Percentiles rank a stretch among this genome's conserved stretches.
Evolutionary conservation across 2,888 invertebrate species (phyloP).

Genomic region (Globia sparganii): DNA sequence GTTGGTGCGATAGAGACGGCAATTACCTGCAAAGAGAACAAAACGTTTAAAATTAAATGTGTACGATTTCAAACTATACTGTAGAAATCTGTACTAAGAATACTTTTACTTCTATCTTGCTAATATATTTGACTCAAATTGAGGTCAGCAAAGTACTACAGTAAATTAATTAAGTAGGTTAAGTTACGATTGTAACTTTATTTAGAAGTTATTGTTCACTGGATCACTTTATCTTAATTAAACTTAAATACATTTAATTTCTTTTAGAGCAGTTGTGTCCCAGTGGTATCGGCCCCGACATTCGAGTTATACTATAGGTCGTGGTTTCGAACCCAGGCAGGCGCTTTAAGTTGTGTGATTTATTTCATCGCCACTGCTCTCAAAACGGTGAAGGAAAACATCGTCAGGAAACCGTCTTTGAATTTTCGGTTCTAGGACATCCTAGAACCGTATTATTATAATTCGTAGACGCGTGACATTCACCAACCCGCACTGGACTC

Average conservation of each 20-base stretch:
- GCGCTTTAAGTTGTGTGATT: too few relatives aligned
- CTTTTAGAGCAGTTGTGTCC: too few relatives aligned
- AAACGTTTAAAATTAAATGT: conserved; percentile 64
- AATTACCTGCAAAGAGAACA: conserved; percentile 76
- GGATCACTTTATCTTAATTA: conserved; percentile 4
- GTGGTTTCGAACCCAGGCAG: too few relatives aligned
- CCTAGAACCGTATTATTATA: too few relatives aligned
- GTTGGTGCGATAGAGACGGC: conserved; percentile 53
- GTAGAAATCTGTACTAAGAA: conserved; percentile 35
- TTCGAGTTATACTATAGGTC: too few relatives aligned
- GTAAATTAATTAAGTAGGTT: conserved; percentile 23
- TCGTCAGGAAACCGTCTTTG: too few relatives aligned
- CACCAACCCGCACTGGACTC: too few relatives aligned
- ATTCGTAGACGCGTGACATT: too few relatives aligned
- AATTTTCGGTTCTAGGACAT: too few relatives aligned
- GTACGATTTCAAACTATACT: conserved; percentile 53
- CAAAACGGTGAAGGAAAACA: too few relatives aligned
- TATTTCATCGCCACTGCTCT: too few relatives aligned
- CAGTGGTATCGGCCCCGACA: too few relatives aligned
- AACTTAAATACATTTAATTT: not conserved
- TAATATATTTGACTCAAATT: conserved; percentile 31
- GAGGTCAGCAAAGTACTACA: conserved; percentile 38
- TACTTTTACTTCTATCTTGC: conserved; percentile 45
- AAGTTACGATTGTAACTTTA: conserved; percentile 23
- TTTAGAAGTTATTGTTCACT: conserved; percentile 19